phyloP scores from a whole-genome alignment of 2,113 vertebrate species.

The Dendrocopos noguchii region DNA sequence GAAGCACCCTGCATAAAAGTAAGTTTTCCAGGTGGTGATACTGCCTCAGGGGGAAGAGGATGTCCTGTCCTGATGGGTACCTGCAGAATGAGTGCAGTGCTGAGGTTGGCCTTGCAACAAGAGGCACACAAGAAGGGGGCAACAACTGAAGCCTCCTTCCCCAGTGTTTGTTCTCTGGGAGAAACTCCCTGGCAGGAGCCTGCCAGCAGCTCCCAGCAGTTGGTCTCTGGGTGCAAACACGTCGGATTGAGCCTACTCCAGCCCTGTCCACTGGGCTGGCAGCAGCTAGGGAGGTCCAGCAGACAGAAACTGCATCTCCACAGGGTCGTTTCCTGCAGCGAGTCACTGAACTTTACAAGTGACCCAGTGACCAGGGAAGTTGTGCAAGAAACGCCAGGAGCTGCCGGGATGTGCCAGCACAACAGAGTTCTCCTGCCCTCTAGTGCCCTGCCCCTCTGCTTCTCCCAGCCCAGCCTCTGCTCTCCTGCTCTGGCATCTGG shows the following conservation, averaged over 20 bases:
- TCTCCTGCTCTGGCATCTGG: accelerated
- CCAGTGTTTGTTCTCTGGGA: accelerated
- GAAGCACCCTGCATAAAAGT: background rate
- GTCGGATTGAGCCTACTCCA: accelerated
- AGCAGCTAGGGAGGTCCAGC: background rate
- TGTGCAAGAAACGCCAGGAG: background rate
- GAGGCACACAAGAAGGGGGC: background rate
- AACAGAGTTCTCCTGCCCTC: constrained; percentile 62
- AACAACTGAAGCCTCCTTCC: background rate
- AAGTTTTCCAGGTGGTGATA: background rate
- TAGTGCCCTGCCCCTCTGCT: constrained; percentile 6
- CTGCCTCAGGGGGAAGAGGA: background rate
- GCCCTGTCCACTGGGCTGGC: background rate
- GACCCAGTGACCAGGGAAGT: background rate
- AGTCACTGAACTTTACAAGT: background rate
- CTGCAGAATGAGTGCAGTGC: background rate
- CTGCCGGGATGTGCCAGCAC: accelerated
- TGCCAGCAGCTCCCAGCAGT: accelerated
- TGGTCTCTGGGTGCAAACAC: accelerated
- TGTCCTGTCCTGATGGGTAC: background rate
- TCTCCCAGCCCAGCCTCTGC: background rate
- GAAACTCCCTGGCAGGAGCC: background rate
- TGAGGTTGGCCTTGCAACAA: background rate
- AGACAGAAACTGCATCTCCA: background rate
- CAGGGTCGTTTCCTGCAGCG: background rate